Base-by-base conservation (phyloP, 2,797 vertebrate species). In the Choloepus didactylus region DNA sequence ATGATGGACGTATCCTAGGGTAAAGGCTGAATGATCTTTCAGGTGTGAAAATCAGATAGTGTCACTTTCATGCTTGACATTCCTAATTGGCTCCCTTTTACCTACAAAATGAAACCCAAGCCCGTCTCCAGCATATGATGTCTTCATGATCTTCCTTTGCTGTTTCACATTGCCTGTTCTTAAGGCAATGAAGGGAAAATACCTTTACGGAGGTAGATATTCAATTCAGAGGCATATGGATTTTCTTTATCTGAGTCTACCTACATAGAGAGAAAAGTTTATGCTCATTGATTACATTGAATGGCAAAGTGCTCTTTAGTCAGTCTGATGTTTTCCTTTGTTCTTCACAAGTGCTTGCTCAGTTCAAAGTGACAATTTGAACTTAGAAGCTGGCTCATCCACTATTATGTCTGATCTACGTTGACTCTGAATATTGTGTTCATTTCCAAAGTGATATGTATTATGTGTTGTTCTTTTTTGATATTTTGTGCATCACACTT, bases 121-220 rank as follows among this genome's bases (percentile, higher is more conserved):
- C 23, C 73, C 73, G 44, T 35, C 3, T 38, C 19, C 41, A 35
- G 29, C 35, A 29, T 18, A 19, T 51, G 62, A 38, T 29, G 18
- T 62, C 49, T 94, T 67, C 41, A 19, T 44, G 15, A 67, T 92
- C 46, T 75, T 54, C 16, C 60, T 82, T 90, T 81, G 54, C 15
- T 81, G 19, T 56, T 16, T 87, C 18, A 19, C 69, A 29, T 62
- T 69, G 29, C 60, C 56, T 60, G 21, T 67, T 60, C 51, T 73
- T 86, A 67, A 66, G n/a, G 29, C 35, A 89, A 44, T 72, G n/a
- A 64, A 49, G 51, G 75, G 41, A 92, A 95, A 75, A 60, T 67
- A 75, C n/a, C 29, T 89, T 86, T 51, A n/a, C 6, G 85, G 54
- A 12, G 18, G n/a, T 29, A 66, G 41, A 9, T 79, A 46, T 11